phyloP scores from a whole-genome alignment of 2,113 vertebrate genomes.

The Kobus ellipsiprymnus region DNA sequence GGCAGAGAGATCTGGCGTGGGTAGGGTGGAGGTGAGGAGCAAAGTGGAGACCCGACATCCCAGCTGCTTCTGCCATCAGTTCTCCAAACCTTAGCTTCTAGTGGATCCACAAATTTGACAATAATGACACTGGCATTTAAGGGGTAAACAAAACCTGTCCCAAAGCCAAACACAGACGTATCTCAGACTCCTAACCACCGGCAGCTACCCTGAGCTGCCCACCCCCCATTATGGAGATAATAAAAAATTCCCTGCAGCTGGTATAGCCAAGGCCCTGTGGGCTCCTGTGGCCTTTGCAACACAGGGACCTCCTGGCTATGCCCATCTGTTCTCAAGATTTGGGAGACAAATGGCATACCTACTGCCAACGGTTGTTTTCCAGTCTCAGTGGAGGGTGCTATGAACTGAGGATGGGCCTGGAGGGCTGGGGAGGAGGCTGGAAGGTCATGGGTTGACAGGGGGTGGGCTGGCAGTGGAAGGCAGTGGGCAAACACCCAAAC shows the following conservation, averaged over 20 bases:
- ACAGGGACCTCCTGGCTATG: not conserved
- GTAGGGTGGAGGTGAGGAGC: not conserved
- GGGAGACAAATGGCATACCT: not conserved
- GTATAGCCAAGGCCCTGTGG: rapidly evolving
- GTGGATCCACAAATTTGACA: not conserved
- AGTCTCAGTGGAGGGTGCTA: not conserved
- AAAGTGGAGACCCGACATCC: not conserved
- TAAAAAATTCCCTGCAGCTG: not conserved
- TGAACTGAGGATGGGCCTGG: not conserved
- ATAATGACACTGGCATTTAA: not conserved
- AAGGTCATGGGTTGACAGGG: not conserved
- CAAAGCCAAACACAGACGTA: not conserved
- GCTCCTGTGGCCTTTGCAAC: not conserved
- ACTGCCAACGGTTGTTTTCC: not conserved
- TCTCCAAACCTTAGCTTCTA: not conserved
- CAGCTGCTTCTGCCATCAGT: not conserved
- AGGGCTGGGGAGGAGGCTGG: not conserved
- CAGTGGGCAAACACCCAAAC: not conserved
- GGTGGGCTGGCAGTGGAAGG: not conserved
- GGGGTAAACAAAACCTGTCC: not conserved
- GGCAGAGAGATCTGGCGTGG: not conserved
- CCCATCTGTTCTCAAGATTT: slow-evolving; percentile 32
- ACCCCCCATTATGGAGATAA: not conserved
- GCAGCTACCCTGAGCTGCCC: not conserved
- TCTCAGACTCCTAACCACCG: not conserved